Evolutionary conservation across 1,140 invertebrate species (phyloP), one percentile per base, ranked within the genome.

Genomic region (Vollenhovia emeryi): DNA sequence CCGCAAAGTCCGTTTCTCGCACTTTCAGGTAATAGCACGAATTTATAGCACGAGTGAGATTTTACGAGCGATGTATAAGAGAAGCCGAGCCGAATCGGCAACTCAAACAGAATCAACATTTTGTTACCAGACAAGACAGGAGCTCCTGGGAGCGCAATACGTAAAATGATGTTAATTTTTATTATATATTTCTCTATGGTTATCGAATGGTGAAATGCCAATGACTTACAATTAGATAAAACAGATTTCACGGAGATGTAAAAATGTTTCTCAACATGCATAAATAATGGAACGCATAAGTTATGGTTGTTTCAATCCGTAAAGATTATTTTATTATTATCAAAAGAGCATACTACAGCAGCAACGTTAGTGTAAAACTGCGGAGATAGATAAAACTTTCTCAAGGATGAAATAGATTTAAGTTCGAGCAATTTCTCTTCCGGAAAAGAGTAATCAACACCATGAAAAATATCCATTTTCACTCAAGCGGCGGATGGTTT

Each of bases 41-140:
- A 85, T 79, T 43, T 59, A 48, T 85, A 66, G 60, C 24, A 24
- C n/a, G 27, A n/a, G 5, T 30, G 48, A 76, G 73, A 59, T 82
- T 82, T 82, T 68, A 75, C 30, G 73, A 55, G 43, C 18, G 8
- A 15, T 8, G 1, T 43, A 79, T 27, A 3, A 84, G 8, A 36
- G 33, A 80, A 74, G 13, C n/a, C 30, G n/a, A 57, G 24, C 5
- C 9, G 69, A 75, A 57, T 85, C 27, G 33, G 27, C 33, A 52
- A 21, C 36, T 71, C 9, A 27, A 18, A 62, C 7, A 48, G 18
- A 82, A 71, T 59, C 6, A 55, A 57, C 6, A n/a, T 59, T 59
- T 40, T 24, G 3, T 66, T 27, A 4, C 24, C 7, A 4, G 36
- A 73, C 6, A 24, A 59, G 13, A 80, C 52, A 45, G 15, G 55